Base-by-base conservation (phyloP, 1,140 invertebrate species). In the Penaeus chinensis region DNA sequence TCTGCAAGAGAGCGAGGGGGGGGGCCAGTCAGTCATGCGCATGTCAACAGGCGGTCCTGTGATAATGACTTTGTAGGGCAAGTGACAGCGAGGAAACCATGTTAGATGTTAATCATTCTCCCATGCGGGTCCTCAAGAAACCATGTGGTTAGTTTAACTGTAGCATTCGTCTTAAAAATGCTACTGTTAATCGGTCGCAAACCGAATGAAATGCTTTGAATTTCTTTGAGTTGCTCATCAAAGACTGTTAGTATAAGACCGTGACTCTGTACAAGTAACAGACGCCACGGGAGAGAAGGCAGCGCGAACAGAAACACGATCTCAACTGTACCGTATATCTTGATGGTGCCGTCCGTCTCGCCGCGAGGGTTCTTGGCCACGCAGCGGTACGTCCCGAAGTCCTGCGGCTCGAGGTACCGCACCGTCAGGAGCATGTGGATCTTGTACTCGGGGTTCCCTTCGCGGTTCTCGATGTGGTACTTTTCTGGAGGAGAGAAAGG, bases 301-400 rank as follows among this genome's bases (percentile, higher is more conserved):
- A 54, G 54, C 54, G 18, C 42, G 71, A 74, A 24, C 22, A 24
- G 69, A 7, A 27, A 27, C 24, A 32, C 19, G n/a, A 74, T 80
- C 10, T 18, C 42, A 11, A 32, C 16, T 19, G 37, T 83, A 90
- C 90, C 84, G 85, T 90, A 90, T 16, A 90, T 86, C 78, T 90
- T 94, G 91, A 98, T 98, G 66, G 95, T 96, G 71, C 97, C 97
- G 91, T 98, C 97, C 11, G 97, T 98, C 92, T 98, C 96, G 87
- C 97, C 97, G 82, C 97, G 93, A 42, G 96, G 96, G 94, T 98
- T 98, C 93, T 98, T 98, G 65, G 96, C 97, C 4, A 98, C 95
- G 92, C 97, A 98, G 92, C 97, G 97, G 93, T 98, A 98, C 79
- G 94, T 96, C 20, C 96, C 96, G 91, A 96, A 97, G 92, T 98